Percentiles rank a stretch among this genome's conserved stretches.
Evolutionary conservation across 2,888 invertebrate genomes (phyloP).

Genomic region (Chrysolina haemoptera): DNA sequence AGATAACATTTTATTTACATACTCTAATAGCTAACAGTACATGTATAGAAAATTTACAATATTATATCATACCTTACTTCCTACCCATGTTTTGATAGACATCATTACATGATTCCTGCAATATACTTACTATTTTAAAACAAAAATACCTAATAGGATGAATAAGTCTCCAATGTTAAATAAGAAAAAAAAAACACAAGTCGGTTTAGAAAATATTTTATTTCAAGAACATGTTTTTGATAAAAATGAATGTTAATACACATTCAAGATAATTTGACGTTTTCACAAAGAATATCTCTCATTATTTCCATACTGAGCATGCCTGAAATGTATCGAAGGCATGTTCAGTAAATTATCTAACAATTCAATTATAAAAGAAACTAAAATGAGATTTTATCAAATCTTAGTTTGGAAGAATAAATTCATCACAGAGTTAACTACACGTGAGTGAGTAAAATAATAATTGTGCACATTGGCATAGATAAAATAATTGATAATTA

Average conservation of each 20-base stretch:
- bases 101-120: no score
- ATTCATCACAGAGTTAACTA: conserved; percentile 12
- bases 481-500: neutral
- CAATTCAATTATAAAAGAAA: neutral
- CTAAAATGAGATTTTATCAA: no score
- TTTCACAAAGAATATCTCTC: neutral
- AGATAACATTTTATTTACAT: no score
- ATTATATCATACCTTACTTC: no score
- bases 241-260: neutral
- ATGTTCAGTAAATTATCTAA: neutral
- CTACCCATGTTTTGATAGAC: no score
- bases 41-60: no score
- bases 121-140: no score
- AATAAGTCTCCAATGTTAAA: no score
- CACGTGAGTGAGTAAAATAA: neutral
- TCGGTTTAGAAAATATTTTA: neutral
- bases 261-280: neutral
- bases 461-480: neutral
- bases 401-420: conserved; percentile 5
- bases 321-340: neutral
- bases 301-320: neutral
- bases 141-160: no score
- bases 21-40: no score
- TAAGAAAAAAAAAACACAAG: no score
- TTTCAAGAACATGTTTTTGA: neutral